A percentile compares a stretch with the other conserved stretches of the same genome.
phyloP scores from a whole-genome alignment of 2,797 vertebrate genomes.

The Peromyscus attwateri region DNA sequence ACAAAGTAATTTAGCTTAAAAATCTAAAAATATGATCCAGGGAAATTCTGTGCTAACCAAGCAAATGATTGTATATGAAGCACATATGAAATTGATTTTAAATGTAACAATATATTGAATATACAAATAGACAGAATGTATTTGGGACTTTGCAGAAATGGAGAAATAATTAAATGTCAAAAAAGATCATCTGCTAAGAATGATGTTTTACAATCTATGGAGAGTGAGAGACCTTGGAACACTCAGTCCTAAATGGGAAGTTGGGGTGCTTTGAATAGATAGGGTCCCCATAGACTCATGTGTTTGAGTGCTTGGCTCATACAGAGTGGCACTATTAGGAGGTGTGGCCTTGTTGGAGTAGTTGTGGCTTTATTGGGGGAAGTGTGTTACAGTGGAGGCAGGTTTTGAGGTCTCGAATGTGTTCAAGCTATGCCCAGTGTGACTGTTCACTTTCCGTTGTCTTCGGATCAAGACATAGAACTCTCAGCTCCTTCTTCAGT shows the following conservation, averaged over 20 bases:
- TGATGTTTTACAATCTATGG: not conserved
- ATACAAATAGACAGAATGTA: not conserved
- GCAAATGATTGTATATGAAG: not conserved
- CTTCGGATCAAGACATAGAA: too few relatives aligned
- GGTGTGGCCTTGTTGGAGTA: too few relatives aligned
- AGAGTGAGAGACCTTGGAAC: not conserved
- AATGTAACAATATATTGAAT: not conserved
- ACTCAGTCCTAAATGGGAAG: not conserved
- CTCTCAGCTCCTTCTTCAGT: too few relatives aligned
- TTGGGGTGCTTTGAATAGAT: too few relatives aligned
- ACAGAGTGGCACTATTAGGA: too few relatives aligned
- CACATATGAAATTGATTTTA: not conserved
- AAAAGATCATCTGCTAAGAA: not conserved
- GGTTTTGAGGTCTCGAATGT: too few relatives aligned
- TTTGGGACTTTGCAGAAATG: not conserved
- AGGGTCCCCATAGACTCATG: too few relatives aligned
- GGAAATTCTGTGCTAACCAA: constrained; percentile 9
- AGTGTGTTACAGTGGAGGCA: too few relatives aligned
- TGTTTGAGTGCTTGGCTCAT: too few relatives aligned
- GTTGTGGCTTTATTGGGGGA: too few relatives aligned
- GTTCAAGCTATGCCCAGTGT: too few relatives aligned
- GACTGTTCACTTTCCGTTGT: too few relatives aligned
- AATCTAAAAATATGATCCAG: not conserved
- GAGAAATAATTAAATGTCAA: not conserved
- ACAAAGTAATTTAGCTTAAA: not conserved